Percentiles rank a stretch among this genome's conserved stretches.
Conservation (phyloP, 1,140 invertebrate genomes). For the Calephelis nemesis region DNA sequence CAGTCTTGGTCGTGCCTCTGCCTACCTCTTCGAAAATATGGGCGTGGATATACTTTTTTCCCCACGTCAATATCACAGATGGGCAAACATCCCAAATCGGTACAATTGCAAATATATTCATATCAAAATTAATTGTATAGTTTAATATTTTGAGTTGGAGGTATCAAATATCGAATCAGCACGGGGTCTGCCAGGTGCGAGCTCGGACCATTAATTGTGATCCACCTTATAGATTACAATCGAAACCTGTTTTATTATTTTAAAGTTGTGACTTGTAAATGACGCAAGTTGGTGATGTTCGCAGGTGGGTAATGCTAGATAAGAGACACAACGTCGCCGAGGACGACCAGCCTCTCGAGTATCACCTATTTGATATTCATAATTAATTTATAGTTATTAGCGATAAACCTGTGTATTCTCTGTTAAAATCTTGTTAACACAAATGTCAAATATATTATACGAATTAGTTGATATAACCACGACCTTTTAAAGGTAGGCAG, state of each 20-base stretch:
- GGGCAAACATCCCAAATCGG: not conserved
- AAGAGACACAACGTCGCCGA: constrained; percentile 49
- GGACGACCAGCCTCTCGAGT: constrained; percentile 35
- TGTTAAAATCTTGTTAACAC: constrained; percentile 9
- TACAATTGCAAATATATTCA: constrained; percentile 46
- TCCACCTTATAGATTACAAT: constrained; percentile 75
- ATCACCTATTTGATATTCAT: constrained; percentile 26
- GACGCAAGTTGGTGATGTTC: constrained; percentile 69
- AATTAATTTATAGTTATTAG: constrained; percentile 2
- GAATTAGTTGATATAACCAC: too few species aligned
- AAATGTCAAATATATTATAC: constrained; percentile 6
- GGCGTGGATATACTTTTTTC: too few species aligned
- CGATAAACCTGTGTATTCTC: not conserved
- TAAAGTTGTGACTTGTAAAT: constrained; percentile 77
- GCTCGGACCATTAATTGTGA: constrained; percentile 66
- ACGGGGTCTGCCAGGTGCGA: constrained; percentile 72
- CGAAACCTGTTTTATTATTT: constrained; percentile 77
- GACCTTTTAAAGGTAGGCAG: too few species aligned
- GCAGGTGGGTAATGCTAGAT: constrained; percentile 60
- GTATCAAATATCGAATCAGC: constrained; percentile 67
- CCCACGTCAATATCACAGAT: not conserved
- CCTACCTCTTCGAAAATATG: too few species aligned
- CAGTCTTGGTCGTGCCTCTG: too few species aligned
- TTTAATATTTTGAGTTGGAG: constrained; percentile 41
- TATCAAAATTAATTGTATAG: constrained; percentile 35